Evolutionary conservation across 2,113 vertebrate genomes (phyloP).

Genomic region (Ophiodon elongatus): DNA sequence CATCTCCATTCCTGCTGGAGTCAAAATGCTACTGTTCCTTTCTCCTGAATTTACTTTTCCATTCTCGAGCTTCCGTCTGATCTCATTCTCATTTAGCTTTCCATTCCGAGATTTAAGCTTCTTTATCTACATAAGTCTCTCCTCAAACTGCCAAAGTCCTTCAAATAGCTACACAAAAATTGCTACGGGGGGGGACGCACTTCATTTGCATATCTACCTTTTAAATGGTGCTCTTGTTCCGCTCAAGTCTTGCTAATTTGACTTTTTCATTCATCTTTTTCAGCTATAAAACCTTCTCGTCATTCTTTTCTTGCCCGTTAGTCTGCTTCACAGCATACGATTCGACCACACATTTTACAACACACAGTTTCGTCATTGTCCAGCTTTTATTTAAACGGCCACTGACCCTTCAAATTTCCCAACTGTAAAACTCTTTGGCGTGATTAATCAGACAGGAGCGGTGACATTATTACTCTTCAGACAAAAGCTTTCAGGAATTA

Average conservation of each 20-base stretch:
- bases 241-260: neutral
- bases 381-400: neutral
- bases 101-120: constrained; percentile 41
- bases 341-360: constrained; percentile 8
- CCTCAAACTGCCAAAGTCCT: constrained; percentile 20
- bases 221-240: constrained; percentile 1
- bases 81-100: constrained; percentile 35
- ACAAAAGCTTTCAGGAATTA: constrained; percentile 14
- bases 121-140: constrained; percentile 49
- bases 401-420: neutral
- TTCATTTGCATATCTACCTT: constrained; percentile 10
- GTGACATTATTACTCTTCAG: neutral
- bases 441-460: neutral
- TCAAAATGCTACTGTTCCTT: neutral
- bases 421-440: neutral
- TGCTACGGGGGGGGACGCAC: neutral
- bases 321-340: neutral
- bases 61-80: constrained; percentile 14
- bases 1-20: constrained; percentile 20
- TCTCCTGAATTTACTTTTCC: constrained; percentile 12
- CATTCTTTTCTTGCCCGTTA: neutral
- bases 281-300: neutral
- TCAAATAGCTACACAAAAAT: constrained; percentile 29
- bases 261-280: neutral
- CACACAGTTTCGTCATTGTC: neutral